Evolutionary conservation across 2,113 vertebrate species (phyloP).

Genomic region (Lepisosteus oculatus): DNA sequence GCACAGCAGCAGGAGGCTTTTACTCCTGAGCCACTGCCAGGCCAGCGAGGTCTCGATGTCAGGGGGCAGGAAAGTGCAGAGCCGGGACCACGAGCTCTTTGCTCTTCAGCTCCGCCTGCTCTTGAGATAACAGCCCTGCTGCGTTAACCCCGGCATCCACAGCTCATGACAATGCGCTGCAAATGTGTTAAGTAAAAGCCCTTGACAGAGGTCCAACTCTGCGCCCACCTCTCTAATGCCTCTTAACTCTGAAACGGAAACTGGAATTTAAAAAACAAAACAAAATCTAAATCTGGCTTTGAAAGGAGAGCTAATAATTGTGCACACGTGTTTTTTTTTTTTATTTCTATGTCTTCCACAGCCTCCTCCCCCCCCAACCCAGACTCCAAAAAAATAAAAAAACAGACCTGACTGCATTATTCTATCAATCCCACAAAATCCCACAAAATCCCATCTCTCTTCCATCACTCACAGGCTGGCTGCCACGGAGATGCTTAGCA

Average conservation of each 20-base stretch:
- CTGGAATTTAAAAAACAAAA: not conserved
- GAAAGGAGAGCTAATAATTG: not conserved
- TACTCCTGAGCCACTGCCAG: slow-evolving; percentile 22
- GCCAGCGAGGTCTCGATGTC: not conserved
- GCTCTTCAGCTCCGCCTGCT: not conserved
- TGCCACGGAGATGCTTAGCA: slow-evolving; percentile 24
- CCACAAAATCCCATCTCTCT: not conserved
- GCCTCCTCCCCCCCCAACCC: not conserved
- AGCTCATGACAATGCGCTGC: too few species aligned
- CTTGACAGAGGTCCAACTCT: too few species aligned
- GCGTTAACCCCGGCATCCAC: too few species aligned
- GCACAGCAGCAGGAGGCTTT: slow-evolving; percentile 15
- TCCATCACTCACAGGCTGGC: not conserved
- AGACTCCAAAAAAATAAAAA: not conserved
- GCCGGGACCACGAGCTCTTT: not conserved
- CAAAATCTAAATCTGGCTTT: not conserved
- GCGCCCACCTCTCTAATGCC: too few species aligned
- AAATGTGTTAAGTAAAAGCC: too few species aligned
- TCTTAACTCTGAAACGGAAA: too few species aligned
- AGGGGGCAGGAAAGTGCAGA: not conserved
- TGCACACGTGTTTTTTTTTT: not conserved
- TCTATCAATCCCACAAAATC: not conserved
- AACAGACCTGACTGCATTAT: not conserved
- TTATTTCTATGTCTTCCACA: too few species aligned
- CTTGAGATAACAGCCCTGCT: not conserved